Conservation (phyloP, 2,113 vertebrate genomes). For the Sapayoa aenigma region DNA sequence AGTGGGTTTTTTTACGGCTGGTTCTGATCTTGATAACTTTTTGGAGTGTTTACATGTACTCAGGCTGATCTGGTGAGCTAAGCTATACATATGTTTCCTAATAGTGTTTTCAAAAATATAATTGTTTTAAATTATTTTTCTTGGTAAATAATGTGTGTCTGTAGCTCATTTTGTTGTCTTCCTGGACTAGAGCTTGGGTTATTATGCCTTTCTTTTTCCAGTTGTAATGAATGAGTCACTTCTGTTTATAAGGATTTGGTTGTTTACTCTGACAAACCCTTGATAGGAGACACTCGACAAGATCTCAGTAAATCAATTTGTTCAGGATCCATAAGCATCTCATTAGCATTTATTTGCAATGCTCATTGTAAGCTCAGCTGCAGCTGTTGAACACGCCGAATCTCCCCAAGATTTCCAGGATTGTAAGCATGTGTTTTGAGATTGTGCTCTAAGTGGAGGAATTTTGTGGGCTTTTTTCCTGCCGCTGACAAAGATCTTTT, state of each 20-base stretch:
- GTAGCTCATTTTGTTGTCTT: neutral
- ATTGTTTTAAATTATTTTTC: neutral
- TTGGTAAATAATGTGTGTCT: neutral
- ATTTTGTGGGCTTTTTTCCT: constrained; percentile 20
- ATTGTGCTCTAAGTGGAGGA: constrained; percentile 34
- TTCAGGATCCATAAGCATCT: constrained; percentile 62
- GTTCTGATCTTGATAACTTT: neutral
- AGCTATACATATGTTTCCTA: accelerated
- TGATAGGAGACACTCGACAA: constrained; percentile 49
- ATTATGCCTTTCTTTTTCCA: neutral
- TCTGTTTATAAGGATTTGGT: constrained; percentile 53
- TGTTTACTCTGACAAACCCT: constrained; percentile 58
- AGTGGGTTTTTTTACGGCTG: neutral
- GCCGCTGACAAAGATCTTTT: constrained; percentile 24
- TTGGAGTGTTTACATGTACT: neutral
- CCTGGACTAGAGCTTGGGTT: neutral
- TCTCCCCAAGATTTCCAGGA: constrained; percentile 25
- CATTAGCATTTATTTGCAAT: constrained; percentile 56
- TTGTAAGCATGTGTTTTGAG: constrained; percentile 29
- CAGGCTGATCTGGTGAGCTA: neutral
- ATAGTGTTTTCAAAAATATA: neutral
- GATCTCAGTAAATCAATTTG: constrained; percentile 61
- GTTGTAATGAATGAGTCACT: constrained; percentile 49
- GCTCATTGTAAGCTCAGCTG: constrained; percentile 39
- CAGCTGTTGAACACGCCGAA: constrained; percentile 33